phyloP scores from a whole-genome alignment of 2,888 invertebrate genomes.

The Leucophenga montana region DNA sequence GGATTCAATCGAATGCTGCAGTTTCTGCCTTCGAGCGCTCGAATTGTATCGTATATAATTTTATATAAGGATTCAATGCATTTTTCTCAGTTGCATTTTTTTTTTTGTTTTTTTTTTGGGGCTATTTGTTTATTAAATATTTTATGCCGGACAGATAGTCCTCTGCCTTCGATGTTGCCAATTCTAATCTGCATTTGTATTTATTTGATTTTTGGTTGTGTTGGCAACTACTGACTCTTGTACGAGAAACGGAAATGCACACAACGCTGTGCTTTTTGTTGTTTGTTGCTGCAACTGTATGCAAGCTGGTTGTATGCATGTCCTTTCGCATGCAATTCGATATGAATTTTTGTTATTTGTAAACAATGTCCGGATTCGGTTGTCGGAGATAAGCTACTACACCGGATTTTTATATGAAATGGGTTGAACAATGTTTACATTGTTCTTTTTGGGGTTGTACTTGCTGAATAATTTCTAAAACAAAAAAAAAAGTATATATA shows the following conservation, averaged over 20 bases:
- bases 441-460: not conserved
- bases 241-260: not conserved
- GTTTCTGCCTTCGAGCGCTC: too few relatives aligned
- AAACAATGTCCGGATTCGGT: constrained; percentile 22
- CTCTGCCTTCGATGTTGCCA: not conserved
- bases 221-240: constrained; percentile 1
- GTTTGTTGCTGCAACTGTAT: constrained; percentile 19
- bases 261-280: constrained; percentile 3
- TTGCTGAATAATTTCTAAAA: too few relatives aligned
- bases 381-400: constrained; percentile 45
- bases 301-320: constrained; percentile 28
- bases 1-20: too few relatives aligned
- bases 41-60: too few relatives aligned
- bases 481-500: too few relatives aligned
- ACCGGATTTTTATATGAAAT: constrained; percentile 35
- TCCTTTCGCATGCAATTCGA: not conserved
- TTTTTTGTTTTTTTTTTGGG: too few relatives aligned
- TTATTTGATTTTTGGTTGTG: not conserved
- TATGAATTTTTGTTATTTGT: constrained; percentile 23
- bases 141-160: not conserved
- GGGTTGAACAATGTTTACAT: not conserved
- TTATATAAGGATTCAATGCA: too few relatives aligned
- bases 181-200: constrained; percentile 9
- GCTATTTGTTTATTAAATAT: not conserved
- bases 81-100: too few relatives aligned